These are phyloP conservation scores for Brachycybe producta DNA, from an alignment of 2,888 invertebrate species.

Conservation along the genomic window DNA sequence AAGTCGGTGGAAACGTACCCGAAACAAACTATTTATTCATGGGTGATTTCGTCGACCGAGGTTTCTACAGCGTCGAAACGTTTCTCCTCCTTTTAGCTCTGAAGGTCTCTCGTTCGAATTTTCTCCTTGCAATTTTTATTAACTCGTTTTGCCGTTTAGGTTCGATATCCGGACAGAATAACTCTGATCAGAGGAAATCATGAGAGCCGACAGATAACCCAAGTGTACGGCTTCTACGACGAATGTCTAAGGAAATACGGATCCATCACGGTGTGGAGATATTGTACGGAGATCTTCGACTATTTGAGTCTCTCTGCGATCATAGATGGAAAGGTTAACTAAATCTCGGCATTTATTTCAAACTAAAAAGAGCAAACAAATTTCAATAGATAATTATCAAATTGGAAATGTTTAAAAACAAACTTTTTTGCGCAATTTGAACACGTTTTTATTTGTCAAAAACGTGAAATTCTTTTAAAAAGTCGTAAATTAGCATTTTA, in stretches of 20 bases:
- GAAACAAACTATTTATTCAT: slow-evolving; percentile 98
- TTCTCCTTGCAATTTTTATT: too few relatives aligned
- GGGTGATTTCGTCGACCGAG: slow-evolving; percentile 99
- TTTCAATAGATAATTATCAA: too few relatives aligned
- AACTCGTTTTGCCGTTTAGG: slow-evolving; percentile 41
- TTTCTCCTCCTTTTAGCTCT: slow-evolving; percentile 89
- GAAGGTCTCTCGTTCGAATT: slow-evolving; percentile 52
- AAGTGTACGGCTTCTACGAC: slow-evolving; percentile 99
- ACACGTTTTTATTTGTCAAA: too few relatives aligned
- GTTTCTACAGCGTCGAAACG: slow-evolving; percentile 98
- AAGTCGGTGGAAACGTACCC: slow-evolving; percentile 98
- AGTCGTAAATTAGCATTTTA: too few relatives aligned
- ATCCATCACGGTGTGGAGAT: slow-evolving; percentile 95
- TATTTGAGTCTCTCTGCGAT: slow-evolving; percentile 92
- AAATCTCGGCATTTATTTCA: too few relatives aligned
- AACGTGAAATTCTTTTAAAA: too few relatives aligned
- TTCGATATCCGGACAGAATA: slow-evolving; percentile 96
- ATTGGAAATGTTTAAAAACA: too few relatives aligned
- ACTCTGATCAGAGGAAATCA: slow-evolving; percentile 97
- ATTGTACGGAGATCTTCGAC: slow-evolving; percentile 98
- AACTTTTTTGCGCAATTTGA: too few relatives aligned
- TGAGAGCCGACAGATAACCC: slow-evolving; percentile 97
- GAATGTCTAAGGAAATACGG: slow-evolving; percentile 98
- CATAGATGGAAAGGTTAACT: slow-evolving; percentile 71
- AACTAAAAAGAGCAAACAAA: too few relatives aligned